Base-by-base conservation (phyloP, 2,888 invertebrate species). In the Tenodera sinensis region DNA sequence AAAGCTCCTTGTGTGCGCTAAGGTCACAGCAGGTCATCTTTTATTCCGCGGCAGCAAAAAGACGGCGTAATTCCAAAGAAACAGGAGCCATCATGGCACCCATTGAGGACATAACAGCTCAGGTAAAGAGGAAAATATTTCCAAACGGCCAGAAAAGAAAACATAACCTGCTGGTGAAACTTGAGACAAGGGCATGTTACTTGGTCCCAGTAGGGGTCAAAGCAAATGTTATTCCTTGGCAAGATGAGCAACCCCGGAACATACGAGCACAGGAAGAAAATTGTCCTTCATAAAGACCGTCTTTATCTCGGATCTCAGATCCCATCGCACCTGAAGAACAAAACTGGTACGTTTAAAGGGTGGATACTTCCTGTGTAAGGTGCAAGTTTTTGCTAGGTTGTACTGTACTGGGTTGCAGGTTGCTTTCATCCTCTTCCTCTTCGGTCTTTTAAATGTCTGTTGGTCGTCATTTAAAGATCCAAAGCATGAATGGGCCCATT, bases 211-310 rank as follows among this genome's bases (percentile, higher is more conserved):
- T 88, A 8, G 83, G 89, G 89, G 89, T 83, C 88, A 88, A 88
- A 83, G 85, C 88, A 88, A 89, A 89, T 89, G 89, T 89, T 89
- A 88, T 88, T 89, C 89, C 88, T 88, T 89, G 86, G 71, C 54
- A 71, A 71, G 54, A 71, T 71, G 54, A 71, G 54, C 54, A 71
- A 89, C 84, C 42, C 54, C 82, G 85, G 85, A 88, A 83, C 30
- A 88, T 82, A 83, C 87, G 34, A 81, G 20, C 87, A 87, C 89
- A 89, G 88, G 89, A 89, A 89, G 89, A 89, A 89, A 89, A 89
- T 89, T 88, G 89, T 89, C 88, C 83, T n/a, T 71, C 25, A 81
- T 27, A 28, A 71, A 83, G 83, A 87, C 42, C 28, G 84, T 42
- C 71, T 88, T 85, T 88, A 84, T 88, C 84, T 71, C 20, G 71